A percentile compares a stretch with the other conserved stretches of the same genome.
These are phyloP conservation scores for Agrochola lota DNA, from an alignment of 2,888 invertebrate genomes.

Conservation along the genomic window DNA sequence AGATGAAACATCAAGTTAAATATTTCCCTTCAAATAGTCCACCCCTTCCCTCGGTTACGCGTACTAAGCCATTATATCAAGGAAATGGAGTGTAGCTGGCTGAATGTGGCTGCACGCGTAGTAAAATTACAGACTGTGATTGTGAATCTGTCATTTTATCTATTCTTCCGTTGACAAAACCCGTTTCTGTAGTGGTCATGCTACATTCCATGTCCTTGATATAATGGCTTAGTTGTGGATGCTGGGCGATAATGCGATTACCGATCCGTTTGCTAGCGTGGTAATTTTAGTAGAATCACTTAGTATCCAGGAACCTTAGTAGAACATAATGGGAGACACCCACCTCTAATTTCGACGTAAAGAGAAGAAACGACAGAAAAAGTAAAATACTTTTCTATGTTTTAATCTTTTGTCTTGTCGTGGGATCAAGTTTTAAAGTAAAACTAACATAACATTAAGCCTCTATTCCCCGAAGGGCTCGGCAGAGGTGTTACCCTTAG, in stretches of 20 bases:
- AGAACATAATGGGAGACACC: background rate
- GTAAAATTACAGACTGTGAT: no score
- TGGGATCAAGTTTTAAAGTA: background rate
- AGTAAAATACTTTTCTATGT: background rate
- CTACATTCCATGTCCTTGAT: no score
- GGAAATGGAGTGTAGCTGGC: background rate
- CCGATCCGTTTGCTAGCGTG: background rate
- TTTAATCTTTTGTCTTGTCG: background rate
- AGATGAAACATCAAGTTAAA: background rate
- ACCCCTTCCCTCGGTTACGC: background rate
- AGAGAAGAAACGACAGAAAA: no score
- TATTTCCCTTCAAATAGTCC: conserved; percentile 10
- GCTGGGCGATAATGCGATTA: background rate
- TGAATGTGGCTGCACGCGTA: background rate
- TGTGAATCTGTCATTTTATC: no score
- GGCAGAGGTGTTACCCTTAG: no score
- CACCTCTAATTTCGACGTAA: background rate
- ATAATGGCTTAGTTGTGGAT: no score
- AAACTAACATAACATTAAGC: background rate
- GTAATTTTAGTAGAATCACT: background rate
- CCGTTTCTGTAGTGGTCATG: no score
- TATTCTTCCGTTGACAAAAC: no score
- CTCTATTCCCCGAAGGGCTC: no score
- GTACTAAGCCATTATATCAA: background rate
- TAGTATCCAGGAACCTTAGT: background rate